Conservation (phyloP, 2,888 invertebrate genomes). For the Caenorhabditis angaria region DNA sequence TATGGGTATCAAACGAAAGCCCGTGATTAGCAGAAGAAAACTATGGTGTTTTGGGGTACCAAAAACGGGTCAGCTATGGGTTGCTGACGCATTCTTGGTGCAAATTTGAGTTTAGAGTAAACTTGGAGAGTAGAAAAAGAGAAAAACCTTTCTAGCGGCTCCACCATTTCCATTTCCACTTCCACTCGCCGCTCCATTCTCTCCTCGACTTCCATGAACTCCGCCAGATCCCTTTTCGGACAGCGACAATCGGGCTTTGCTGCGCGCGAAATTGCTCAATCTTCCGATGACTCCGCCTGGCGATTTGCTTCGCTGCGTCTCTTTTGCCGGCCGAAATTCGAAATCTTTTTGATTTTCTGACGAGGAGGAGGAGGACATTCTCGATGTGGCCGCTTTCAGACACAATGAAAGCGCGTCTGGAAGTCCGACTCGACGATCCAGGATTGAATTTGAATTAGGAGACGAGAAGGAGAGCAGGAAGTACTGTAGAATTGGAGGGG, state of each 20-base stretch:
- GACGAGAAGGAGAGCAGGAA: slow-evolving; percentile 47
- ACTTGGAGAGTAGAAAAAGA: slow-evolving; percentile 2
- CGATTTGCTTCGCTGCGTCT: slow-evolving; percentile 64
- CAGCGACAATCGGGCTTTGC: slow-evolving; percentile 63
- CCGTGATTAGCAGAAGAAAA: slow-evolving; percentile 6
- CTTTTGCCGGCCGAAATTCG: slow-evolving; percentile 66
- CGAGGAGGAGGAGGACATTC: slow-evolving; percentile 31
- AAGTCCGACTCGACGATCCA: slow-evolving; percentile 20
- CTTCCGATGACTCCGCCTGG: slow-evolving; percentile 70
- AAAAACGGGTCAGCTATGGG: neutral
- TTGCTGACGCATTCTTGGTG: neutral
- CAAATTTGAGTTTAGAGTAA: neutral
- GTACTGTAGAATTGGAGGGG: too few relatives aligned
- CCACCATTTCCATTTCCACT: slow-evolving; percentile 22
- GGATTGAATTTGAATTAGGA: too few relatives aligned
- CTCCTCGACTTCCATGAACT: too few relatives aligned
- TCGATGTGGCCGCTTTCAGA: slow-evolving; percentile 45
- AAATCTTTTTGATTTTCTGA: slow-evolving; percentile 50
- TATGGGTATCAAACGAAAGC: too few relatives aligned
- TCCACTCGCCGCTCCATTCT: slow-evolving; percentile 31
- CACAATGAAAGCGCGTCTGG: slow-evolving; percentile 67
- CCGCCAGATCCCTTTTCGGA: slow-evolving; percentile 60
- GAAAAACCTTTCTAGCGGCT: slow-evolving; percentile 39
- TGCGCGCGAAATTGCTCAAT: slow-evolving; percentile 66
- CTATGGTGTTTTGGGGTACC: too few relatives aligned